Evolutionary conservation across 2,797 vertebrate genomes (phyloP).

Genomic region (Eutrigla gurnardus): DNA sequence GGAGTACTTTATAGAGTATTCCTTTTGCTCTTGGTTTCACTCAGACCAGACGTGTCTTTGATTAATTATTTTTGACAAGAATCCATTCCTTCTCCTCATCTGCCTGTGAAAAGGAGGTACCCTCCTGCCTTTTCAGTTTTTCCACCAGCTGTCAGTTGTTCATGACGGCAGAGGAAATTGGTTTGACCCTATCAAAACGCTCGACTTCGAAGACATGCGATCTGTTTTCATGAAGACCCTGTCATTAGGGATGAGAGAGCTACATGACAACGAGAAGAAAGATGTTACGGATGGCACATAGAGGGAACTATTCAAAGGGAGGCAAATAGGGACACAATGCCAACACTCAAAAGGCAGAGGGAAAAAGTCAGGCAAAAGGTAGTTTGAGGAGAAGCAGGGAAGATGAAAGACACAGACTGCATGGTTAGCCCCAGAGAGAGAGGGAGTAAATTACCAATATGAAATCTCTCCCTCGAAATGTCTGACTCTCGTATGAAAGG

Average conservation of each 20-base stretch:
- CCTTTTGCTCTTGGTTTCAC: constrained; percentile 23
- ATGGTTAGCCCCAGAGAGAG: constrained; percentile 25
- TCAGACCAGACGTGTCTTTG: constrained; percentile 44
- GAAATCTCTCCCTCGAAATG: constrained; percentile 51
- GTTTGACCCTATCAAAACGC: constrained; percentile 53
- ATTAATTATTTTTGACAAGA: constrained; percentile 61
- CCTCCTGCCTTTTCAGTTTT: constrained; percentile 39
- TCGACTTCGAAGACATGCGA: constrained; percentile 43
- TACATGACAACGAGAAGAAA: constrained; percentile 24
- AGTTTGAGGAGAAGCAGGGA: constrained; percentile 41
- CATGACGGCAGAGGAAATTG: constrained; percentile 60
- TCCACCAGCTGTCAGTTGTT: constrained; percentile 56
- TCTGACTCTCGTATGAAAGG: constrained; percentile 52
- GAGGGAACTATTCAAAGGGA: constrained; percentile 17
- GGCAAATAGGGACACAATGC: constrained; percentile 41
- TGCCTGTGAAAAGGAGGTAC: constrained; percentile 58
- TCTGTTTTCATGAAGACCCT: constrained; percentile 49
- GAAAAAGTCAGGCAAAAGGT: constrained; percentile 43
- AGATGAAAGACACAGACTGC: constrained; percentile 59
- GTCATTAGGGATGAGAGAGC: constrained; percentile 48
- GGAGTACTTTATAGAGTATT: constrained; percentile 21
- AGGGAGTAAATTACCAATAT: constrained; percentile 48
- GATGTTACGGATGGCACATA: constrained; percentile 34
- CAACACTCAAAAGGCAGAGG: constrained; percentile 24
- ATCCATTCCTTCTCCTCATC: constrained; percentile 52